phyloP scores from a whole-genome alignment of 1,140 invertebrate genomes.

The Monomorium pharaonis region DNA sequence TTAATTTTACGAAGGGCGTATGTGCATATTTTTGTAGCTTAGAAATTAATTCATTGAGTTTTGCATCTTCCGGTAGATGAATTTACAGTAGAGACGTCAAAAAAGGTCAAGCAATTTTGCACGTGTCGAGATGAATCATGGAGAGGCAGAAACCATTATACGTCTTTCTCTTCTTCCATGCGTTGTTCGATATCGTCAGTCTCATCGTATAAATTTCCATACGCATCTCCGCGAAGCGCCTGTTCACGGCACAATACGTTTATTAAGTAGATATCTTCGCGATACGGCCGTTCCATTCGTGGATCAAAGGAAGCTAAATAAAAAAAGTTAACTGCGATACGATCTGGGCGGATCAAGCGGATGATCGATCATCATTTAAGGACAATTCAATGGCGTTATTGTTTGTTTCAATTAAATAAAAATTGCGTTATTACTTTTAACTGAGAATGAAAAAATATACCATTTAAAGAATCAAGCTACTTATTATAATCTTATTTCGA shows the following conservation, averaged over 20 bases:
- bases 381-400: neutral
- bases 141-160: conserved; percentile 67
- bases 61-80: neutral
- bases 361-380: neutral
- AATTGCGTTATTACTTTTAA: neutral
- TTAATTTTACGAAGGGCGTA: neutral
- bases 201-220: conserved; percentile 81
- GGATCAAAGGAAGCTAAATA: neutral
- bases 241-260: conserved; percentile 74
- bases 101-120: conserved; percentile 54
- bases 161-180: conserved; percentile 46
- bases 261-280: conserved; percentile 71
- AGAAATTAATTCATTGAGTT: neutral
- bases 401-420: neutral
- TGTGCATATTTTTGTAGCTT: neutral
- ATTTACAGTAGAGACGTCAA: conserved; percentile 74
- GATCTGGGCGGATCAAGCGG: neutral
- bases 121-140: conserved; percentile 23
- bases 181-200: conserved; percentile 66
- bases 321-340: conserved; percentile 11
- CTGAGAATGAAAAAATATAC: neutral
- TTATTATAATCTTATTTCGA: neutral
- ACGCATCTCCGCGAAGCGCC: conserved; percentile 64
- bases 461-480: neutral
- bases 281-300: conserved; percentile 54